A percentile compares a stretch with the other conserved stretches of the same genome.
Conservation (phyloP, 1,140 invertebrate genomes). For the Phenacoccus solenopsis region DNA sequence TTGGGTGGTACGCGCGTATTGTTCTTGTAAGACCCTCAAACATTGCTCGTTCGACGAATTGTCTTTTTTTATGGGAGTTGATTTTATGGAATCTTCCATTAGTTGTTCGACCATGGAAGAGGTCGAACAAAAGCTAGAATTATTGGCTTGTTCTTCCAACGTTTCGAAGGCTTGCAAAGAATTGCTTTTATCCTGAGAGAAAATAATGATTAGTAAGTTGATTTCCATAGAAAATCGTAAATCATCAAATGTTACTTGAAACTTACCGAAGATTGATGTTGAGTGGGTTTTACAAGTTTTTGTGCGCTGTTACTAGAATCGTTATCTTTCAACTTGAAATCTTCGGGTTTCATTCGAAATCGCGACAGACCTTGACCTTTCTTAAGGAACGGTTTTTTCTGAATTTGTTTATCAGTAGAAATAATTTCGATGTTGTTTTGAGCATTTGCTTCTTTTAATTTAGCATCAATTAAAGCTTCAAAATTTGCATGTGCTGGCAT, state of each 20-base stretch:
- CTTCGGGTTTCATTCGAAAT: slow-evolving; percentile 9
- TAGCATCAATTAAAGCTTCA: neutral
- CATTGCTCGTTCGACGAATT: neutral
- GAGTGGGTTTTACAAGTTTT: no score
- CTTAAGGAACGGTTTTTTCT: neutral
- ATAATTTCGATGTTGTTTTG: neutral
- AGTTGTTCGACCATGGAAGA: slow-evolving; percentile 47
- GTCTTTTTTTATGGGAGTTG: slow-evolving; percentile 35
- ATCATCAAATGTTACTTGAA: no score
- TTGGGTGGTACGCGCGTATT: neutral
- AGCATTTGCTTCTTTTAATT: slow-evolving; percentile 8
- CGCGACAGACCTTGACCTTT: neutral
- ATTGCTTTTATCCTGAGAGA: slow-evolving; percentile 27
- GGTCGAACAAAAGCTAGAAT: slow-evolving; percentile 56
- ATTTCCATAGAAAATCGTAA: neutral
- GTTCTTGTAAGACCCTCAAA: neutral
- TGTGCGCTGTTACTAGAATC: neutral
- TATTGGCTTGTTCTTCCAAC: slow-evolving; percentile 50
- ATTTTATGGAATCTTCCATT: slow-evolving; percentile 36
- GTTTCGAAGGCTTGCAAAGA: slow-evolving; percentile 56
- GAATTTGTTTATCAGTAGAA: neutral
- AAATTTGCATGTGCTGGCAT: neutral
- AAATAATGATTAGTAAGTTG: neutral
- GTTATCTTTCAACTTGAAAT: slow-evolving; percentile 4
- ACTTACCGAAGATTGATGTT: no score